Base-by-base conservation (phyloP, 2,888 invertebrate genomes). In the Pterostichus niger region DNA sequence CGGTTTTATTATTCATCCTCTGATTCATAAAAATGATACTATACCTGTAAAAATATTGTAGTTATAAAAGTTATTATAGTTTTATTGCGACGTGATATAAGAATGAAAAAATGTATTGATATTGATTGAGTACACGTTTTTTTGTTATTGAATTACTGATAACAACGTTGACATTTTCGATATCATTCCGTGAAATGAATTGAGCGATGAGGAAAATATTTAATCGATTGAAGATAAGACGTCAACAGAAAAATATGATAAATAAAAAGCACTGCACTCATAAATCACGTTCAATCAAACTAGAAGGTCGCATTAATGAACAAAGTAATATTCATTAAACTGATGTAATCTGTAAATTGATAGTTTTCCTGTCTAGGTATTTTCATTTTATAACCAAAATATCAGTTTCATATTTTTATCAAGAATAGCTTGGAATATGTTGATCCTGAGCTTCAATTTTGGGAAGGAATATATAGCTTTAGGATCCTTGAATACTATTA, bases 101-200 rank as follows among this genome's bases (percentile, higher is more conserved):
- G 59, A 35, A 35, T 35, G 35, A 59, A 59, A 56, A 59, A 31
- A 5, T 3, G 1, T 40, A 40, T 3, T 40, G 40, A 40, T 56
- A 17, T 71, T 71, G 40, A 71, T 71, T 71, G 15, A 15, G 40
- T 10, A 13, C 44, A 40, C 17, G 68, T 71, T 71, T 71, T 71
- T 71, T 40, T 71, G 24, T 9, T 71, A 71, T 71, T 71, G 40
- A 71, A 71, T 71, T 71, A 33, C 17, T 71, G 68, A 71, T 71
- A 71, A 46, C 6, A 64, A 33, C 33, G 13, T 64, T 64, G 33
- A 64, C 64, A 64, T 64, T 64, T 9, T 49, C n/a, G 68, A 71
- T 71, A 71, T 71, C 68, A 17, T 71, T 71, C 68, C 40, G 17
- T 71, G 68, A 44, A 71, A 44, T 71, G 68, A 71, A 71, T 71